These are phyloP conservation scores for Zaprionus nigranus DNA, from an alignment of 1,140 invertebrate species.

Conservation along the genomic window DNA sequence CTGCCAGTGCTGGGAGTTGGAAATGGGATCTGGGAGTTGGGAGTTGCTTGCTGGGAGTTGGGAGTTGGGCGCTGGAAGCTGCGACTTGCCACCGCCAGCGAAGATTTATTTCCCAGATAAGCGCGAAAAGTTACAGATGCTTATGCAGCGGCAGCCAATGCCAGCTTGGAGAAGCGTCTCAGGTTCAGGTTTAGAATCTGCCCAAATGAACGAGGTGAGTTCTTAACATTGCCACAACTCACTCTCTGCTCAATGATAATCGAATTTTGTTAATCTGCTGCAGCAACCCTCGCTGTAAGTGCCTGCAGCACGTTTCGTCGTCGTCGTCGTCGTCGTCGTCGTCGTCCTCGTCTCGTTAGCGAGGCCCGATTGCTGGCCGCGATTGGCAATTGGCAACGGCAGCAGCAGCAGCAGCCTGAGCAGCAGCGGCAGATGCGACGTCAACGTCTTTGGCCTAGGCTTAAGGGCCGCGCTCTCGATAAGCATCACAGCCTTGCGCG, in stretches of 20 bases:
- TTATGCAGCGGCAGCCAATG: constrained; percentile 79
- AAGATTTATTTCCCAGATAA: constrained; percentile 82
- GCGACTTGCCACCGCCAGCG: constrained; percentile 78
- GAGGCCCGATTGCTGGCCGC: constrained; percentile 71
- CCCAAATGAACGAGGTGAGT: constrained; percentile 54
- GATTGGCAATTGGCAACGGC: constrained; percentile 75
- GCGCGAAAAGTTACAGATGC: constrained; percentile 81
- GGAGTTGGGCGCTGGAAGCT: constrained; percentile 29
- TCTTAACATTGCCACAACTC: neutral
- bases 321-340: constrained; percentile 68
- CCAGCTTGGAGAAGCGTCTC: constrained; percentile 51
- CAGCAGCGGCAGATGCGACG: constrained; percentile 43
- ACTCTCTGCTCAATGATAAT: neutral
- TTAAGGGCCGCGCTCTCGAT: constrained; percentile 74
- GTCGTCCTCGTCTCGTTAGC: constrained; percentile 74
- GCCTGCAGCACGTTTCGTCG: constrained; percentile 78
- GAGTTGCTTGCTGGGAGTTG: constrained; percentile 28
- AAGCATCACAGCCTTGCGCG: constrained; percentile 64
- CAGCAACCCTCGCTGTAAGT: constrained; percentile 51
- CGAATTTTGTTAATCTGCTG: constrained; percentile 9
- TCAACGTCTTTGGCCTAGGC: constrained; percentile 71
- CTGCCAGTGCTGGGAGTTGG: constrained; percentile 29
- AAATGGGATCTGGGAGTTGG: constrained; percentile 40
- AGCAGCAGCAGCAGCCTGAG: constrained; percentile 52
- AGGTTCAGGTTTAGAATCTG: constrained; percentile 51